Percentiles rank a stretch among this genome's conserved stretches.
Evolutionary conservation across 2,797 vertebrate species (phyloP).

Genomic region (Mormyrops attenuatus): DNA sequence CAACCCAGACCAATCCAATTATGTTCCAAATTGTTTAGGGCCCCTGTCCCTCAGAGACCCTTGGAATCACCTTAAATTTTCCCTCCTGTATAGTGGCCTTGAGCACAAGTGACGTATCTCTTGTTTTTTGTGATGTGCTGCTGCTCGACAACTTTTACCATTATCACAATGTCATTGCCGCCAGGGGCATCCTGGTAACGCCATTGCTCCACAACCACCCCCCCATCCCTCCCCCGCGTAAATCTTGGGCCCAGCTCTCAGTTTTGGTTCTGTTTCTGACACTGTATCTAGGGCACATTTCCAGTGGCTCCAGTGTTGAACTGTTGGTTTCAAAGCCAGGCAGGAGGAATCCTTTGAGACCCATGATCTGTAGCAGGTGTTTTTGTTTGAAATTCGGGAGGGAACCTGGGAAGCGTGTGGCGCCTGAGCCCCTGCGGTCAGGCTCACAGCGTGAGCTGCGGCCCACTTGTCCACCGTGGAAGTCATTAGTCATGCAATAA

Average conservation of each 20-base stretch:
- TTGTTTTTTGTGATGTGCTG: too few species aligned
- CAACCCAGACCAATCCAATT: too few species aligned
- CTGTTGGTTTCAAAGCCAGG: conserved; percentile 81
- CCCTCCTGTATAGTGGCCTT: too few species aligned
- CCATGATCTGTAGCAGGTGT: conserved; percentile 81
- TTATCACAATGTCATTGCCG: background rate
- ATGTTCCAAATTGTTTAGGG: too few species aligned
- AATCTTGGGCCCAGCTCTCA: background rate
- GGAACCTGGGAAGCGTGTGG: conserved; percentile 65
- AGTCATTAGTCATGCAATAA: conserved; percentile 85
- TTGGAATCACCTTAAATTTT: too few species aligned
- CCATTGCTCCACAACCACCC: background rate
- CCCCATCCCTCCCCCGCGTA: background rate
- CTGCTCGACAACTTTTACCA: too few species aligned
- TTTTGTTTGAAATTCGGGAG: conserved; percentile 72
- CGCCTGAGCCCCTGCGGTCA: conserved; percentile 72
- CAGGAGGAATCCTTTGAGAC: conserved; percentile 80
- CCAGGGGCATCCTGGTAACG: background rate
- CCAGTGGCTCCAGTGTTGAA: conserved; percentile 91
- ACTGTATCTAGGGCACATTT: conserved; percentile 71
- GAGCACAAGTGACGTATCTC: too few species aligned
- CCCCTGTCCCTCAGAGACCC: too few species aligned
- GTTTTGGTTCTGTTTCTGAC: conserved; percentile 52
- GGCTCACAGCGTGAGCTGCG: conserved; percentile 79
- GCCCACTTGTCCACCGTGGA: conserved; percentile 62